Percentiles rank a stretch among this genome's conserved stretches.
phyloP scores from a whole-genome alignment of 1,140 invertebrate species.

The Leptopilina boulardi region DNA sequence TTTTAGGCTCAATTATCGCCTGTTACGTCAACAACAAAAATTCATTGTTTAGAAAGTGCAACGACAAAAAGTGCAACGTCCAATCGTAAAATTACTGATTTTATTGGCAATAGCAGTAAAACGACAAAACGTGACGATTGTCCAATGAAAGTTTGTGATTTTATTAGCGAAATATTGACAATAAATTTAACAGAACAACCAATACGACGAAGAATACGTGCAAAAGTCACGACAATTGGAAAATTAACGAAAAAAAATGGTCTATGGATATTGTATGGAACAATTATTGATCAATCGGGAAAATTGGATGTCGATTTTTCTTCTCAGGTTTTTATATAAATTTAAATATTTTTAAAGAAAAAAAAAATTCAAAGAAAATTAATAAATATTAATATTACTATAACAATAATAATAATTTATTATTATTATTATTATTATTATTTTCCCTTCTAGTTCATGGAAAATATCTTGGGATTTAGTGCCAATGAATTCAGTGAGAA shows the following conservation, averaged over 20 bases:
- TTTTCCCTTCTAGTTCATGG: slow-evolving; percentile 61
- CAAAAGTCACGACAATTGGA: slow-evolving; percentile 53
- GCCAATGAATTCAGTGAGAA: slow-evolving; percentile 63
- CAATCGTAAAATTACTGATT: slow-evolving; percentile 56
- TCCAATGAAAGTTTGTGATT: slow-evolving; percentile 55
- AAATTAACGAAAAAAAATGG: slow-evolving; percentile 56
- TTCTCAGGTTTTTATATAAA: slow-evolving; percentile 60
- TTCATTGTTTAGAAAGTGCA: slow-evolving; percentile 49
- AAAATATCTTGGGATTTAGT: slow-evolving; percentile 62
- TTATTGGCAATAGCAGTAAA: slow-evolving; percentile 14
- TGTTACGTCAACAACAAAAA: slow-evolving; percentile 46
- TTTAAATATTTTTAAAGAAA: neutral
- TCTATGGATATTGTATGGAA: slow-evolving; percentile 61
- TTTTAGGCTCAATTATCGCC: slow-evolving; percentile 39
- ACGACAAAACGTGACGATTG: neutral
- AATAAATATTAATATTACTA: slow-evolving; percentile 2
- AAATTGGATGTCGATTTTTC: slow-evolving; percentile 64
- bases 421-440: neutral
- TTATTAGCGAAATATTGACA: slow-evolving; percentile 55
- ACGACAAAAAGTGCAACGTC: slow-evolving; percentile 37
- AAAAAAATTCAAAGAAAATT: slow-evolving; percentile 4
- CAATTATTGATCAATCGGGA: slow-evolving; percentile 61
- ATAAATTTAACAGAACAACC: slow-evolving; percentile 38
- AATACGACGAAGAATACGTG: slow-evolving; percentile 55
- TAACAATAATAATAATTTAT: slow-evolving; percentile 16